These are phyloP conservation scores for Micromussa lordhowensis DNA, from an alignment of 92 coral and sea anemone species.

Conservation along the genomic window DNA sequence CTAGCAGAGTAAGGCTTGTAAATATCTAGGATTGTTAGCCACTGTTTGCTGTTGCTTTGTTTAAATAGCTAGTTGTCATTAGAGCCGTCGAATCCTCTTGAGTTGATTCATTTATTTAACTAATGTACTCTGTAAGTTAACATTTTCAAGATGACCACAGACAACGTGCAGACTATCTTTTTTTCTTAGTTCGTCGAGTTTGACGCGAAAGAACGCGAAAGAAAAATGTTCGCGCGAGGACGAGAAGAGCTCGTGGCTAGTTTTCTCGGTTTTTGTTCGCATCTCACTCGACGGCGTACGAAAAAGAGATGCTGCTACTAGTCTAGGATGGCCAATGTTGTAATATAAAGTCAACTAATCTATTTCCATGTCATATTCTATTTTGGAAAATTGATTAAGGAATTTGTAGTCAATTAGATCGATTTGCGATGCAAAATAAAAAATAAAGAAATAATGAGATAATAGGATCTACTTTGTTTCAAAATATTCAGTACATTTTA, in stretches of 20 bases:
- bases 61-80: not conserved
- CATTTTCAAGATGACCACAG: not conserved
- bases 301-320: too few relatives aligned
- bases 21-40: not conserved
- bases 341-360: not conserved
- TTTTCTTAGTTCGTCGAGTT: too few relatives aligned
- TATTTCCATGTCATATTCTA: slow-evolving; percentile 7
- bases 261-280: too few relatives aligned
- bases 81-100: not conserved
- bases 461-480: slow-evolving; percentile 4
- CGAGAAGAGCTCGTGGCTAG: too few relatives aligned
- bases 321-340: too few relatives aligned
- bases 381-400: not conserved
- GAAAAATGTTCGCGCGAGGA: too few relatives aligned
- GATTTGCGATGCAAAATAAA: not conserved
- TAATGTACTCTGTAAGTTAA: not conserved
- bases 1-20: not conserved
- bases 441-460: not conserved
- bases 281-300: too few relatives aligned
- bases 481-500: slow-evolving; percentile 29
- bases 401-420: not conserved
- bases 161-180: too few relatives aligned
- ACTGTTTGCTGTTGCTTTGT: not conserved
- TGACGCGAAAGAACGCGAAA: too few relatives aligned
- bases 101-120: not conserved